A percentile compares a stretch with the other conserved stretches of the same genome.
phyloP scores from a whole-genome alignment of 2,113 vertebrate genomes.

The Peromyscus leucopus region DNA sequence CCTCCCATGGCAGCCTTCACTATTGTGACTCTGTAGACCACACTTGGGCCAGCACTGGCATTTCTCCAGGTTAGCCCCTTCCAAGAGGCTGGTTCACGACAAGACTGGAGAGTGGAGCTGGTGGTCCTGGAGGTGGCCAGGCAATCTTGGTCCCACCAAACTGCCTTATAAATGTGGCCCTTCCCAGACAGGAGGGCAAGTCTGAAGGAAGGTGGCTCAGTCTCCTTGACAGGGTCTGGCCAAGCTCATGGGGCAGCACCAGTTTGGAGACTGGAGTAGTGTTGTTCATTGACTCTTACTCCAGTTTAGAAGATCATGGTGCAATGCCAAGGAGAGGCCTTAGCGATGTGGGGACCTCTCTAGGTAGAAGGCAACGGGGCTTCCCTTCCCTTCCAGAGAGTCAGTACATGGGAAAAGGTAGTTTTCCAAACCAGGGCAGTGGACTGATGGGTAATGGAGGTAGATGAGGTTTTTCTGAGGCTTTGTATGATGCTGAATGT shows the following conservation, averaged over 20 bases:
- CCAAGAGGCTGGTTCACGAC: not conserved
- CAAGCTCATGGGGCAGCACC: slow-evolving; percentile 18
- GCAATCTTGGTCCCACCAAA: slow-evolving; percentile 37
- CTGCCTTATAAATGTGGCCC: slow-evolving; percentile 67
- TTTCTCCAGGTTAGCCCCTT: not conserved
- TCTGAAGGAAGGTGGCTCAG: not conserved
- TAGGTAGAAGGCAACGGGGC: slow-evolving; percentile 43
- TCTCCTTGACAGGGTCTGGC: slow-evolving; percentile 46
- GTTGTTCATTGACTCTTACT: slow-evolving; percentile 45
- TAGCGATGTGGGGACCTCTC: slow-evolving; percentile 42
- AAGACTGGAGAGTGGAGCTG: not conserved
- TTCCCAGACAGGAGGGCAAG: not conserved
- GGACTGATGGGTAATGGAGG: slow-evolving; percentile 56
- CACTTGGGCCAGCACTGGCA: not conserved
- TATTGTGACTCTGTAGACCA: not conserved
- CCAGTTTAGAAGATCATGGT: slow-evolving; percentile 58
- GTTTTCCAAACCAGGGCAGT: slow-evolving; percentile 70
- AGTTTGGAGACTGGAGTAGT: slow-evolving; percentile 40
- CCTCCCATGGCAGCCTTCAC: not conserved
- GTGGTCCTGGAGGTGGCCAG: not conserved
- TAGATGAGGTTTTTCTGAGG: slow-evolving; percentile 77
- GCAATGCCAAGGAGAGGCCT: slow-evolving; percentile 45
- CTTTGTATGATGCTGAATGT: slow-evolving; percentile 83
- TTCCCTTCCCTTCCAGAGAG: slow-evolving; percentile 47
- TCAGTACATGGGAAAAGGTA: slow-evolving; percentile 9